A percentile compares a stretch with the other conserved stretches of the same genome.
These are phyloP conservation scores for Cyprinodon diabolis DNA, from an alignment of 2,797 vertebrate species.

Conservation along the genomic window DNA sequence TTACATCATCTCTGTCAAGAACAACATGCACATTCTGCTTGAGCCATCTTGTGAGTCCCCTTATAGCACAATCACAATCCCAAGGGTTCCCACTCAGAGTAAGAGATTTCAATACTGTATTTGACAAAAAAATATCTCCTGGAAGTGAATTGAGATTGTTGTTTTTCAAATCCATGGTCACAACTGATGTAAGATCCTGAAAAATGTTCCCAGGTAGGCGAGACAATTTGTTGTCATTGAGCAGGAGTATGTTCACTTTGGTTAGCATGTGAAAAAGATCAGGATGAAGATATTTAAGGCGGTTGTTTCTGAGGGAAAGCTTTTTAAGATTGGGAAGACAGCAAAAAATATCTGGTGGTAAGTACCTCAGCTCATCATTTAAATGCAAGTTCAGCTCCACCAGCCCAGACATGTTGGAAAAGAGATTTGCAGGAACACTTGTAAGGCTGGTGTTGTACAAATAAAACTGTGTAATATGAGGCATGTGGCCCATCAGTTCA, in stretches of 20 bases:
- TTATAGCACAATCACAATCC: slow-evolving; percentile 84
- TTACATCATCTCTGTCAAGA: slow-evolving; percentile 44
- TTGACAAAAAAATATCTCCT: slow-evolving; percentile 65
- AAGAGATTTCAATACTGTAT: slow-evolving; percentile 40
- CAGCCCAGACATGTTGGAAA: slow-evolving; percentile 87
- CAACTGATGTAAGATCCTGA: slow-evolving; percentile 66
- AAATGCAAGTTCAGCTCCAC: slow-evolving; percentile 76
- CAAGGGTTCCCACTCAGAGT: slow-evolving; percentile 81
- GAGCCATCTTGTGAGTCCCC: slow-evolving; percentile 83
- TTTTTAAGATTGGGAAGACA: slow-evolving; percentile 78
- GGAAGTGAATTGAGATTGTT: slow-evolving; percentile 70
- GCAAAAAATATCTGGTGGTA: slow-evolving; percentile 82
- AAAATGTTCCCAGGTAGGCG: slow-evolving; percentile 78
- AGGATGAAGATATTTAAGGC: slow-evolving; percentile 76
- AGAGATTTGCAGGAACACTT: slow-evolving; percentile 85
- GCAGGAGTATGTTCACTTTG: slow-evolving; percentile 70
- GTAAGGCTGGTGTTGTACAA: slow-evolving; percentile 84
- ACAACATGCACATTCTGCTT: slow-evolving; percentile 60
- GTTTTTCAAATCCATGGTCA: slow-evolving; percentile 62
- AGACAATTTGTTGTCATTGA: slow-evolving; percentile 78
- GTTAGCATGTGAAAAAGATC: slow-evolving; percentile 79
- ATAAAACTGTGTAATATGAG: slow-evolving; percentile 80
- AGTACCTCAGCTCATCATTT: slow-evolving; percentile 76
- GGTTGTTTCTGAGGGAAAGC: slow-evolving; percentile 82
- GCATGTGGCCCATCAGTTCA: slow-evolving; percentile 86